Evolutionary conservation across 2,113 vertebrate species (phyloP).

Genomic region (Crotalus helleri): DNA sequence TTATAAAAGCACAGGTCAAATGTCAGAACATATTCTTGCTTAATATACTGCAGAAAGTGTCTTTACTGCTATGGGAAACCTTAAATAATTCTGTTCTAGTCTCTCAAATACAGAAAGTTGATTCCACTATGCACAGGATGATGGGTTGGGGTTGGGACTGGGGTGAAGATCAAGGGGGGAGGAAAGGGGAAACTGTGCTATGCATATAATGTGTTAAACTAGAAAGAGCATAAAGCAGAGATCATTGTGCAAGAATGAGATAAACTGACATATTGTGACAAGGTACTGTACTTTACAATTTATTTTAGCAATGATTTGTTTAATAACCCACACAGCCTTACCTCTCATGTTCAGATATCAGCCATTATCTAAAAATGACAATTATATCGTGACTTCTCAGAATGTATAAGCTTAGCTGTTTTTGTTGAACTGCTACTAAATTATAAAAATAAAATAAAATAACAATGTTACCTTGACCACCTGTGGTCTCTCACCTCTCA

Average conservation of each 20-base stretch:
- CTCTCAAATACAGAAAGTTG: not conserved
- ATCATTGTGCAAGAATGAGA: not conserved
- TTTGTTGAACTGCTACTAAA: not conserved
- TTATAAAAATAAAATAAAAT: not conserved
- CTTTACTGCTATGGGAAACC: not conserved
- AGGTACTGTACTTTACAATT: not conserved
- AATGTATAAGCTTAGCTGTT: not conserved
- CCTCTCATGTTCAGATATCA: not conserved
- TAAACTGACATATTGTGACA: not conserved
- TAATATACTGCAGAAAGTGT: not conserved
- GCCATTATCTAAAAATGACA: not conserved
- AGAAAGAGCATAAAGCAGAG: not conserved
- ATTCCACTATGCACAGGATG: not conserved
- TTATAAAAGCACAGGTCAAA: not conserved
- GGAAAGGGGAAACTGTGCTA: not conserved
- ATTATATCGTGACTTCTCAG: not conserved
- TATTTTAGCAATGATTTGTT: not conserved
- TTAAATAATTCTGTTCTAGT: not conserved
- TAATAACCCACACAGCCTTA: not conserved
- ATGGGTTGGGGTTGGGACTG: not conserved
- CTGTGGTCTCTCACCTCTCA: no score
- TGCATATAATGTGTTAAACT: no score
- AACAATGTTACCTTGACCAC: not conserved
- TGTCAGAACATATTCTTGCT: not conserved
- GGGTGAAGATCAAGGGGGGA: not conserved